Evolutionary conservation across 35 echinoderm and acorn worm species (phyloP), one percentile per base, ranked within the genome.

Genomic region (Apostichopus californicus): DNA sequence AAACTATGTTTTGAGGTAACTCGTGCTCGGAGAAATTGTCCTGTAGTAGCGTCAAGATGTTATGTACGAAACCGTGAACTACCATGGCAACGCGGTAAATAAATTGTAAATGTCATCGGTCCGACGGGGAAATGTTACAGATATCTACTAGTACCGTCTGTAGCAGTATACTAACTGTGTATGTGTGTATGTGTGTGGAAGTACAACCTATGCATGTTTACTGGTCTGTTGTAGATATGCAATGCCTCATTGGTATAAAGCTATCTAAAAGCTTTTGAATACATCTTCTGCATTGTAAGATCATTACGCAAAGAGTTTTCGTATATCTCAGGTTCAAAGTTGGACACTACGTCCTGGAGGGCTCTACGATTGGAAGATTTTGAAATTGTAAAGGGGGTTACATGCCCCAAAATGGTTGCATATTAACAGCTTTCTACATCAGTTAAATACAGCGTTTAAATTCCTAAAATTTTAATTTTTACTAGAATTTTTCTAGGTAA

Each of bases 71-170:
- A 75, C 71, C 17, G 71, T 18, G 17, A 75, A 22, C 57, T 21
- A 25, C 81, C 81, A 85, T 85, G 17, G 81, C 23, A 58, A 85
- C 57, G 5, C 20, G 15, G 55, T 85, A 56, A 85, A 85, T 85
- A 85, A 85, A 85, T 85, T 85, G 81, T 85, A 85, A 85, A 85
- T 85, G 56, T 85, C 81, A 85, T 63, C 23, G 71, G 71, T 24
- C 71, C 17, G 71, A 75, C 64, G 18, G 18, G 64, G 64, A 68
- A 68, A 68, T 75, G 11, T 75, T 75, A 75, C 71, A 75, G 71
- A 75, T 18, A 13, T 75, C 13, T 20, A 1, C 34, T 46, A 46
- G 34, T 46, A 46, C 34, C 34, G 34, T 3, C 34, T 46, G 34
- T 46, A 68, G 64, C 11, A 0, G 64, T 68, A 10, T 68, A 46